Conservation (phyloP, 1,140 invertebrate genomes). For the Aleiodes sp. region DNA sequence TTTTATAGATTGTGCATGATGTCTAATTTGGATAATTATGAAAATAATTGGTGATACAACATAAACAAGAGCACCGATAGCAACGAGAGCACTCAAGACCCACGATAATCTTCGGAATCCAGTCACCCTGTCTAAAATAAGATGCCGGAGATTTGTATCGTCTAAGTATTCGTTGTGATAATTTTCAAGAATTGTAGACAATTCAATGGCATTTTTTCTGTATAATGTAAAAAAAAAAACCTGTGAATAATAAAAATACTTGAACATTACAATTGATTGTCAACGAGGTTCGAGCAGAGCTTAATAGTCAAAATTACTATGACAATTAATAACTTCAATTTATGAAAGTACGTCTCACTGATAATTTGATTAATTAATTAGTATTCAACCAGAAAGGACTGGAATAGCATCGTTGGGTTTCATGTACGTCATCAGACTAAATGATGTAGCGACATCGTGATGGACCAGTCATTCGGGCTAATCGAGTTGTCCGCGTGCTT, state of each 20-base stretch:
- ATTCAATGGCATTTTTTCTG: background rate
- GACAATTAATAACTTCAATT: too few relatives aligned
- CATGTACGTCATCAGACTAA: too few relatives aligned
- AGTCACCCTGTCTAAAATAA: background rate
- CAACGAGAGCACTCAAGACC: constrained; percentile 1
- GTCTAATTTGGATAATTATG: background rate
- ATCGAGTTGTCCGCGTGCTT: too few relatives aligned
- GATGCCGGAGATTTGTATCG: background rate
- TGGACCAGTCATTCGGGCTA: too few relatives aligned
- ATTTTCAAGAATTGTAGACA: background rate
- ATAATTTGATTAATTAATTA: too few relatives aligned
- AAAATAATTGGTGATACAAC: constrained; percentile 20
- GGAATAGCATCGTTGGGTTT: too few relatives aligned
- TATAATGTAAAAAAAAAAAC: background rate
- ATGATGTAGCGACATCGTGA: too few relatives aligned
- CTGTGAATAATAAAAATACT: background rate
- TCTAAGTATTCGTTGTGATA: background rate
- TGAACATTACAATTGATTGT: too few relatives aligned
- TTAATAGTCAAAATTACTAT: too few relatives aligned
- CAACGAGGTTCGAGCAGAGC: too few relatives aligned
- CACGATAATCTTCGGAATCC: constrained; percentile 12
- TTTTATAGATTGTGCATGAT: constrained; percentile 17
- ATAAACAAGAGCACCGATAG: background rate
- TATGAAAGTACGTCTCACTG: too few relatives aligned
- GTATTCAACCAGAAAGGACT: too few relatives aligned